Evolutionary conservation across 2,797 vertebrate species (phyloP), one percentile per base, ranked within the genome.

Genomic region (Poecilia gillii): DNA sequence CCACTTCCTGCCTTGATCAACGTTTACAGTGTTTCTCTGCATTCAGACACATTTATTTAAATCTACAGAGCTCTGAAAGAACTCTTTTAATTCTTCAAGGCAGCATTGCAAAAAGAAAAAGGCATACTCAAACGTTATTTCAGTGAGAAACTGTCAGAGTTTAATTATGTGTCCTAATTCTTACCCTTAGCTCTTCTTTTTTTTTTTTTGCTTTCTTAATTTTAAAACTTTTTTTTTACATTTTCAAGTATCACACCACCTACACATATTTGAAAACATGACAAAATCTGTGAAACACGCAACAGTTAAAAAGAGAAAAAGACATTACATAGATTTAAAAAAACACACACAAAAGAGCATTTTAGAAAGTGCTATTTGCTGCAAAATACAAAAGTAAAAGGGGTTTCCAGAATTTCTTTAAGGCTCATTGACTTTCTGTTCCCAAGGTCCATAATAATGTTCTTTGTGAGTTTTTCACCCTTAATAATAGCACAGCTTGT

Each of bases 1-100:
- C 93, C 82, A 84, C 73, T 92, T 92, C 75, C 88, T 87, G 80
- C 53, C 74, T 75, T 57, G 72, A 82, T 85, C 81, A 81, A 59
- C 57, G 81, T 45, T 76, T 39, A 11, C 82, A 82, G 64, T 76
- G 41, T 80, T 78, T 84, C 76, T 82, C 72, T 57, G 28, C 80
- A 83, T 79, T 46, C 78, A 81, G 43, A 59, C 55, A 77, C 76
- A 76, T 82, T 87, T 84, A 83, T 66, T 75, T 66, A 78, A 78
- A 75, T 80, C 72, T 80, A 74, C 79, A 84, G 59, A 78, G 78
- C 33, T 75, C 20, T 39, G 16, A 81, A 66, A 81, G 20, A 80
- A 74, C 77, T n/a, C 25, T 74, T 55, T 84, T 47, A 55, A 68
- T 25, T 49, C 5, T 59, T 55, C 83, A 23, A 80, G 57, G 55